phyloP scores from a whole-genome alignment of 1,140 invertebrate species.

The Cotesia typhae region DNA sequence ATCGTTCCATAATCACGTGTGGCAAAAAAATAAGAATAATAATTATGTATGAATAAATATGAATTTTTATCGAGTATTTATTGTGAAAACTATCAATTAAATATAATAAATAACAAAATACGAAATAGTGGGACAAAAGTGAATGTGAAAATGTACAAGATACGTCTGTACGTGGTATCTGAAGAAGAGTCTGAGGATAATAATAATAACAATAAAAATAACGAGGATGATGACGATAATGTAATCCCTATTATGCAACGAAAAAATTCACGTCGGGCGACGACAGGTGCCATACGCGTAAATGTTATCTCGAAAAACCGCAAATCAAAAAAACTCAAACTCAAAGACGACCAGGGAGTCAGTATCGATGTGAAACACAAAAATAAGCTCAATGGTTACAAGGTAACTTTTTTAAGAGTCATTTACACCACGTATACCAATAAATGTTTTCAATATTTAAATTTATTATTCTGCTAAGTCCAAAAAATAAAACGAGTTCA shows the following conservation, averaged over 20 bases:
- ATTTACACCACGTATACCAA: too few species aligned
- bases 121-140: too few species aligned
- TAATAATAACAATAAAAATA: slow-evolving; percentile 38
- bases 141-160: slow-evolving; percentile 44
- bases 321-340: not conserved
- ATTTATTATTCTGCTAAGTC: too few species aligned
- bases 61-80: too few species aligned
- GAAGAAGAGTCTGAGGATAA: slow-evolving; percentile 37
- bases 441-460: too few species aligned
- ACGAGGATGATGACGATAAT: slow-evolving; percentile 40
- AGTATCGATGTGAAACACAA: slow-evolving; percentile 28
- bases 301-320: slow-evolving; percentile 35
- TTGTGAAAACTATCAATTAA: too few species aligned
- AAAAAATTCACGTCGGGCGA: slow-evolving; percentile 40
- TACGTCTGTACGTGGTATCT: slow-evolving; percentile 48
- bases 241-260: slow-evolving; percentile 39
- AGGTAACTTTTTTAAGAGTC: slow-evolving; percentile 37
- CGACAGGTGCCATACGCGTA: slow-evolving; percentile 33
- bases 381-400: slow-evolving; percentile 42
- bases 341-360: not conserved
- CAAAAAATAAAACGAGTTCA: too few species aligned
- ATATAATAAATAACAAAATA: too few species aligned
- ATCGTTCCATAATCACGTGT: too few species aligned
- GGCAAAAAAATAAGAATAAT: too few species aligned
- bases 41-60: too few species aligned